phyloP scores from a whole-genome alignment of 2,113 vertebrate species.

The Vombatus ursinus region DNA sequence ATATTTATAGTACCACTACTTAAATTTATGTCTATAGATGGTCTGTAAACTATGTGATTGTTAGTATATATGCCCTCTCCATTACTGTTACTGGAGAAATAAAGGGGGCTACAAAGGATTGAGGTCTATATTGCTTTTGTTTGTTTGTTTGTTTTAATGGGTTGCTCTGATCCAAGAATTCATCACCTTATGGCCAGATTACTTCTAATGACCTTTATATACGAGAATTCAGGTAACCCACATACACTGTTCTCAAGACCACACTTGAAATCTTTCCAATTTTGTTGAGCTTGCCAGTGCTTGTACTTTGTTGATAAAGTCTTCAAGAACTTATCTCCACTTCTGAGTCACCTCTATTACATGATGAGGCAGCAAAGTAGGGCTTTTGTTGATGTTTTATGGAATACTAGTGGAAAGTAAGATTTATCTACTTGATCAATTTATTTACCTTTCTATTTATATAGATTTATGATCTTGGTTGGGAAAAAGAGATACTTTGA shows the following conservation, averaged over 20 bases:
- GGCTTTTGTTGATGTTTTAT: background rate
- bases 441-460: background rate
- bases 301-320: background rate
- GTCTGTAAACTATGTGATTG: background rate
- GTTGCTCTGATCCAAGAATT: background rate
- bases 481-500: too few relatives aligned
- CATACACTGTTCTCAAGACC: background rate
- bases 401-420: background rate
- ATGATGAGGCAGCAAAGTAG: background rate
- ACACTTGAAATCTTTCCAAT: background rate
- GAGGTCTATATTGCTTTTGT: background rate
- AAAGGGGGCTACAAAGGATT: background rate
- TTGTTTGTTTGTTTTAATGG: background rate
- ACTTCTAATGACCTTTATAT: background rate
- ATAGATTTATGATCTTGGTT: background rate
- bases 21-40: background rate
- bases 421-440: background rate
- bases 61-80: background rate
- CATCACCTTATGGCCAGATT: background rate
- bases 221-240: background rate
- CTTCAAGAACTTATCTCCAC: background rate
- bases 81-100: background rate
- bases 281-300: background rate
- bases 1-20: background rate
- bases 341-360: background rate